A percentile compares a stretch with the other conserved stretches of the same genome.
phyloP scores from a whole-genome alignment of 2,888 invertebrate species.

The Ormyrus nitidulus region DNA sequence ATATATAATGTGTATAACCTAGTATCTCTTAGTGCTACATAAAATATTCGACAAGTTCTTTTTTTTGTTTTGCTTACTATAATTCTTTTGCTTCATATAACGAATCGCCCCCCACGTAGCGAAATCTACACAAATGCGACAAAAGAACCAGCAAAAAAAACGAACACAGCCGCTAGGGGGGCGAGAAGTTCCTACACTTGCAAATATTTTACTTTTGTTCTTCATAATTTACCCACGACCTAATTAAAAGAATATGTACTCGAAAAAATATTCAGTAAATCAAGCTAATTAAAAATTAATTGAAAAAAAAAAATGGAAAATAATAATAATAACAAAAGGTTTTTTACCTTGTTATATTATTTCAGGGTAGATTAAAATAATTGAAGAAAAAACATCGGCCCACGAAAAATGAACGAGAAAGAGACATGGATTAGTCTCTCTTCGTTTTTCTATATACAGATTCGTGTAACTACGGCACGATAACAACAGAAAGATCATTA shows the following conservation, averaged over 20 bases:
- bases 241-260: constrained; percentile 29
- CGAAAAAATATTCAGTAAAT: constrained; percentile 20
- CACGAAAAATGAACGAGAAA: constrained; percentile 19
- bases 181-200: too few relatives aligned
- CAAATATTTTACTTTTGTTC: constrained; percentile 25
- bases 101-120: not conserved
- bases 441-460: constrained; percentile 40
- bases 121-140: not conserved
- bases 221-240: constrained; percentile 42
- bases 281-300: constrained; percentile 23
- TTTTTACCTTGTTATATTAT: not conserved
- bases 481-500: constrained; percentile 42
- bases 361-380: constrained; percentile 10
- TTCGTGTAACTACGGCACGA: constrained; percentile 27
- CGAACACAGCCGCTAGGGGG: not conserved
- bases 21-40: constrained; percentile 28
- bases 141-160: constrained; percentile 3
- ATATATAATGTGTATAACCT: constrained; percentile 15
- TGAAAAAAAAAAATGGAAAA: not conserved
- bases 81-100: not conserved
- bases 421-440: not conserved
- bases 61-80: constrained; percentile 28
- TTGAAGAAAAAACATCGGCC: not conserved
- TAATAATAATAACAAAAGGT: constrained; percentile 3
- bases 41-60: constrained; percentile 24